Conservation (phyloP, 2,888 invertebrate species). For the Hecatera dysodea region DNA sequence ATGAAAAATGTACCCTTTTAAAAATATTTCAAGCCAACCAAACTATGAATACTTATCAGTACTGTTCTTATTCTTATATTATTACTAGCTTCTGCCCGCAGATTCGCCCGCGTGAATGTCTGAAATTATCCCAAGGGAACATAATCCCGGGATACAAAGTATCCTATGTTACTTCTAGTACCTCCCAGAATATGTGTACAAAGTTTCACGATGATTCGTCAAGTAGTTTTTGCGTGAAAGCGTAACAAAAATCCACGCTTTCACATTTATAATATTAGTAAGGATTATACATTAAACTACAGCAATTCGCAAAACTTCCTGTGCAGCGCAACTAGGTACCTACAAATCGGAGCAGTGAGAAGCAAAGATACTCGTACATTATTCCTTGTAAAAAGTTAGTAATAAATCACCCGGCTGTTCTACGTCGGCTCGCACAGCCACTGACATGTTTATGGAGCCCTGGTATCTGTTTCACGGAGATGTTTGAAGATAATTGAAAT, state of each 20-base stretch:
- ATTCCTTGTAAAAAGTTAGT: conserved; percentile 62
- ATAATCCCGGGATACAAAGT: too few species aligned
- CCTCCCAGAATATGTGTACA: too few species aligned
- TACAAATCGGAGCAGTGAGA: conserved; percentile 54
- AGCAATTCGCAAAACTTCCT: conserved; percentile 32
- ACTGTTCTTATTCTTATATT: conserved; percentile 37
- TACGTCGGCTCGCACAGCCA: conserved; percentile 43
- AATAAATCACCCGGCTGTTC: conserved; percentile 63
- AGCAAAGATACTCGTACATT: conserved; percentile 58
- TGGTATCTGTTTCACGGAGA: conserved; percentile 53
- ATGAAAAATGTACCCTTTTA: too few species aligned
- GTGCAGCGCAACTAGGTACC: conserved; percentile 23
- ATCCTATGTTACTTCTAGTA: too few species aligned
- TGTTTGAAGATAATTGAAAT: conserved; percentile 51
- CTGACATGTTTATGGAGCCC: conserved; percentile 56
- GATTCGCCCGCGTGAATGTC: too few species aligned
- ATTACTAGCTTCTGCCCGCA: too few species aligned
- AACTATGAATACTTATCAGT: conserved; percentile 12
- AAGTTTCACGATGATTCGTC: too few species aligned
- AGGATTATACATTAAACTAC: conserved; percentile 32
- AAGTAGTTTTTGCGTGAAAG: too few species aligned
- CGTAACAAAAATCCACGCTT: too few species aligned
- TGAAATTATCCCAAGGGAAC: too few species aligned
- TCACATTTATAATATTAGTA: too few species aligned
- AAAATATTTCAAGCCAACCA: neutral